Percentiles rank a stretch among this genome's conserved stretches.
Conservation (phyloP, 2,797 vertebrate genomes). For the Anguilla anguilla region DNA sequence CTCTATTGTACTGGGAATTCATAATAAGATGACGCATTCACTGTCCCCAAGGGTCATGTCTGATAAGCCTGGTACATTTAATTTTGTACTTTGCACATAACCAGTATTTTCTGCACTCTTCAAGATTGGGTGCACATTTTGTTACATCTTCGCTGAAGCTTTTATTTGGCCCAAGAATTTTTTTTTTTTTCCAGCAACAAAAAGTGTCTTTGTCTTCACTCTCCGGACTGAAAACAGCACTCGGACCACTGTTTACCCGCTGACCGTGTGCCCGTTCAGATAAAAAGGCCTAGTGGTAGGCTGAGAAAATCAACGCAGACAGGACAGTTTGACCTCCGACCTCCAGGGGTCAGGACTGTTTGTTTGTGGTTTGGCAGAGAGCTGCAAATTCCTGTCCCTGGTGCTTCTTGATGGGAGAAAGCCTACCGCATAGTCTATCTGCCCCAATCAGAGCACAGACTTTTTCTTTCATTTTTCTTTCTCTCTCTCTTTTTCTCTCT, state of each 20-base stretch:
- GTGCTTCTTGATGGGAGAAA: conserved; percentile 90
- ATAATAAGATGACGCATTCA: conserved; percentile 74
- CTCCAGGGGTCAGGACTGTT: conserved; percentile 70
- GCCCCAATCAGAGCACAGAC: conserved; percentile 69
- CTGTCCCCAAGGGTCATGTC: conserved; percentile 68
- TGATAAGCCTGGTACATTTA: conserved; percentile 53
- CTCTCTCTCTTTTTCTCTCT: conserved; percentile 71
- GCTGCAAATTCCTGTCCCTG: conserved; percentile 82
- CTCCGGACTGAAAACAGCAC: conserved; percentile 73
- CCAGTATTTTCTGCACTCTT: conserved; percentile 36
- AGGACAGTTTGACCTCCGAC: conserved; percentile 76
- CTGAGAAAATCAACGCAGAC: conserved; percentile 72
- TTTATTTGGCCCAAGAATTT: conserved; percentile 73
- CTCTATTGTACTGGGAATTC: conserved; percentile 75
- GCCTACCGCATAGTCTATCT: conserved; percentile 75
- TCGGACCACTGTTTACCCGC: conserved; percentile 69
- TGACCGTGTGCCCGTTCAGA: conserved; percentile 74
- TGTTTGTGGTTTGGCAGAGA: conserved; percentile 80
- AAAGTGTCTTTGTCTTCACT: conserved; percentile 72
- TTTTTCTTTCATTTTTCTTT: conserved; percentile 69
- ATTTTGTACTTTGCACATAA: not conserved
- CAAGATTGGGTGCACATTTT: conserved; percentile 70
- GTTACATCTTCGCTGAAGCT: conserved; percentile 70
- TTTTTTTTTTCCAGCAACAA: conserved; percentile 69
- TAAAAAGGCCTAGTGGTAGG: conserved; percentile 85